Evolutionary conservation across 2,888 invertebrate genomes (phyloP).

Genomic region (Dugesia japonica): DNA sequence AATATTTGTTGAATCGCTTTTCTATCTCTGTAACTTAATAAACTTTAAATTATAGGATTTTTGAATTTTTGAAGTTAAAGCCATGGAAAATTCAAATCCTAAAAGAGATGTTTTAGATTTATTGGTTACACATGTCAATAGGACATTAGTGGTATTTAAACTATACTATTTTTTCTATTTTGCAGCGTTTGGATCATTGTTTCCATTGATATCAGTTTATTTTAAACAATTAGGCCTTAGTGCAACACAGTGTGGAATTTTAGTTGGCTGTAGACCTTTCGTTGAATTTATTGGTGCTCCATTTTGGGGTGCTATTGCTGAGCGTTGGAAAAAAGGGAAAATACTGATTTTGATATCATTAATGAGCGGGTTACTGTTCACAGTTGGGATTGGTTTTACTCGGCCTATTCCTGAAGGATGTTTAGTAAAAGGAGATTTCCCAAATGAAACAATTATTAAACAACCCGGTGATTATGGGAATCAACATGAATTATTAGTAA

Average conservation of each 20-base stretch:
- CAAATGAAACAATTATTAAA: slow-evolving; percentile 48
- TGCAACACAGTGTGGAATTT: slow-evolving; percentile 70
- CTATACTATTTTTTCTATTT: slow-evolving; percentile 98
- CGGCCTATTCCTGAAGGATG: slow-evolving; percentile 82
- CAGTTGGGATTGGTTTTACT: slow-evolving; percentile 80
- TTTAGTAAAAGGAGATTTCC: slow-evolving; percentile 49
- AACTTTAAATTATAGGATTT: not conserved
- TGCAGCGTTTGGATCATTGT: slow-evolving; percentile 89
- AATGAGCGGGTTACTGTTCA: slow-evolving; percentile 86
- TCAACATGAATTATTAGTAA: slow-evolving; percentile 23
- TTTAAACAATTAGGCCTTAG: slow-evolving; percentile 99
- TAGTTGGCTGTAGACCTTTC: slow-evolving; percentile 80
- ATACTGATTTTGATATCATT: slow-evolving; percentile 71
- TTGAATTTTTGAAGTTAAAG: not conserved
- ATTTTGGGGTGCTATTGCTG: slow-evolving; percentile 89
- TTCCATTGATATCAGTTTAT: slow-evolving; percentile 92
- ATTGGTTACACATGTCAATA: slow-evolving; percentile 44
- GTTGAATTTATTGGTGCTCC: slow-evolving; percentile 91
- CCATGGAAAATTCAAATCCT: slow-evolving; percentile 54
- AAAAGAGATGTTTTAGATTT: slow-evolving; percentile 26
- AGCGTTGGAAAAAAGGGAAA: slow-evolving; percentile 54
- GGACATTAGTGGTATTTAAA: slow-evolving; percentile 79
- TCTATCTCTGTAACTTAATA: not conserved
- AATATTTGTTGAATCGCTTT: not conserved
- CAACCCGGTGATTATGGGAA: not conserved